Base-by-base conservation (phyloP, 2,888 invertebrate species). In the Leistus spinibarbis region DNA sequence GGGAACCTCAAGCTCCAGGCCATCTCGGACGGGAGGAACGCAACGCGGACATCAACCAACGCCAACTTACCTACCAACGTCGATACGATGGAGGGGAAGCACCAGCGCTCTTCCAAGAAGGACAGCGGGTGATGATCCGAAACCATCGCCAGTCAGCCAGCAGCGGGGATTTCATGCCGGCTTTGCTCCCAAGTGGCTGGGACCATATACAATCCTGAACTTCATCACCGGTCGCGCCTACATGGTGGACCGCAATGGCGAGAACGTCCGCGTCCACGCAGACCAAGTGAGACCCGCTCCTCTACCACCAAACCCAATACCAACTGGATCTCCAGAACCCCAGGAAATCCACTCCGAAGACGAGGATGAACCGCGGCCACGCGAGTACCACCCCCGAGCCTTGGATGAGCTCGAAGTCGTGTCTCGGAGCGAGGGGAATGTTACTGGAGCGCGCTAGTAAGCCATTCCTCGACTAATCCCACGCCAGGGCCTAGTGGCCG, bases 261-360 rank as follows among this genome's bases (percentile, higher is more conserved):
- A 16, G 4, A 2, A 5, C n/a, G n/a, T n/a, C n/a, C n/a, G n/a
- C n/a, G n/a, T n/a, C n/a, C n/a, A n/a, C n/a, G n/a, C n/a, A n/a
- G 67, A 67, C 67, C 53, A 67, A 9, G 19, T 67, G 1, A 17
- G 67, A 9, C 67, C 67, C 7, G 67, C 67, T 2, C 67, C 67
- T 17, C 40, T 3, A 22, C 40, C 20, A 3, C 19, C 54, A 54
- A n/a, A n/a, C n/a, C 27, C 7, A 9, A 53, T 54, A 53, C 67
- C 53, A 17, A 40, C 67, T 7, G 54, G 20, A 53, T 54, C 67
- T 4, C 13, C 24, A 23, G 17, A 13, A 10, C 2, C 65, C 13
- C 3, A 19, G 24, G 65, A 13, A 23, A 60, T 7, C 10, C n/a
- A 7, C 17, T 7, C 2, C 17, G 17, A 13, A 7, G 19, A 19